These are phyloP conservation scores for Hippocampus barbouri DNA, from an alignment of 2,113 vertebrate genomes.

Conservation along the genomic window DNA sequence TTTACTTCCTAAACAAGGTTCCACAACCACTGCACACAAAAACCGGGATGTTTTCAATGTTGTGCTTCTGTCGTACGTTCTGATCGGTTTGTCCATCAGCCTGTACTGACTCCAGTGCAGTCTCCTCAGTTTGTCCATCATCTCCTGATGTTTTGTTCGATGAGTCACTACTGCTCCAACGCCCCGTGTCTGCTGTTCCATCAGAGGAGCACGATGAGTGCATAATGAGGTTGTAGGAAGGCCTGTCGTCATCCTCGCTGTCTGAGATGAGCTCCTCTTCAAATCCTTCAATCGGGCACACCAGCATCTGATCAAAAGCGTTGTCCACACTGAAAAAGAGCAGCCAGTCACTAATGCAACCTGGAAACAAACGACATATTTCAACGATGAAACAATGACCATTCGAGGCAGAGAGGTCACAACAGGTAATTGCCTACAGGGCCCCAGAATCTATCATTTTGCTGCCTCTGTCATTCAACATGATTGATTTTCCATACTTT, in stretches of 20 bases:
- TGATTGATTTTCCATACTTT: too few relatives aligned
- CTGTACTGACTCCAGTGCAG: neutral
- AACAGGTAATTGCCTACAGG: too few relatives aligned
- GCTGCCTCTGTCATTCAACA: too few relatives aligned
- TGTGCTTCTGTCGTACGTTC: neutral
- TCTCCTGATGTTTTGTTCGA: neutral
- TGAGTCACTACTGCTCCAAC: neutral
- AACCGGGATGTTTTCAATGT: neutral
- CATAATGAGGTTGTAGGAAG: neutral
- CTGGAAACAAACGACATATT: neutral
- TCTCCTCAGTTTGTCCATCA: neutral
- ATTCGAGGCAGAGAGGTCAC: neutral
- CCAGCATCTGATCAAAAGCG: slow-evolving; percentile 7
- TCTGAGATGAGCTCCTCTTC: slow-evolving; percentile 11
- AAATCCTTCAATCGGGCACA: slow-evolving; percentile 11
- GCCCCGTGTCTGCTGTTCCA: neutral
- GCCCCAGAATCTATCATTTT: too few relatives aligned
- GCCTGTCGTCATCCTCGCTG: slow-evolving; percentile 3
- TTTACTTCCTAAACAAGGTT: neutral
- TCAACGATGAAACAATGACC: neutral
- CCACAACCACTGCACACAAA: slow-evolving; percentile 5
- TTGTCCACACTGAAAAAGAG: slow-evolving; percentile 8
- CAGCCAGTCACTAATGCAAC: neutral
- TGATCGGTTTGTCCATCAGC: neutral
- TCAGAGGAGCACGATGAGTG: neutral